A percentile compares a stretch with the other conserved stretches of the same genome.
Conservation (phyloP, 1,140 invertebrate species). For the roundworm (Caenorhabditis elegans) region DNA sequence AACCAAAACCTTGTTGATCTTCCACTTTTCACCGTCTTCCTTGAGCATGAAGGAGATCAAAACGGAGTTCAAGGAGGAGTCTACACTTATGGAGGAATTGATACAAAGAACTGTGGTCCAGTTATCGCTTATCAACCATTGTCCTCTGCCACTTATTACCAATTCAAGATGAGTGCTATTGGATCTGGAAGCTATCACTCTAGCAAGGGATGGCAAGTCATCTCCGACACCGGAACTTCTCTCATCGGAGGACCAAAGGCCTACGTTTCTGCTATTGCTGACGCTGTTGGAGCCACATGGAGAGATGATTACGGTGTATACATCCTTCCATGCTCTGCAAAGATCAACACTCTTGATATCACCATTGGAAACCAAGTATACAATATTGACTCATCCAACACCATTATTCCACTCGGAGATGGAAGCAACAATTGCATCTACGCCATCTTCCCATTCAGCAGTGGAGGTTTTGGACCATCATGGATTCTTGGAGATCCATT, state of each 20-base stretch:
- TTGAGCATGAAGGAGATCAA: constrained; percentile 46
- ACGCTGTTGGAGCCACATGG: constrained; percentile 37
- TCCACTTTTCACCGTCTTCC: constrained; percentile 50
- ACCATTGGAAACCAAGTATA: constrained; percentile 37
- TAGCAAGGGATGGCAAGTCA: constrained; percentile 45
- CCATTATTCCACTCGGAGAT: constrained; percentile 24
- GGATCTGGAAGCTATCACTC: constrained; percentile 36
- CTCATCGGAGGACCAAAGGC: constrained; percentile 47
- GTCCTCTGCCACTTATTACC: constrained; percentile 50
- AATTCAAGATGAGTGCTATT: constrained; percentile 48
- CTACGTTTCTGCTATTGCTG: constrained; percentile 37
- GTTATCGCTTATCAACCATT: constrained; percentile 50
- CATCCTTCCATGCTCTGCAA: constrained; percentile 29
- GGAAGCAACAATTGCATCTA: constrained; percentile 36
- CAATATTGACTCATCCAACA: constrained; percentile 13
- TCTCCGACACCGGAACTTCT: constrained; percentile 44
- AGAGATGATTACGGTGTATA: constrained; percentile 16
- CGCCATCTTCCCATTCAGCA: constrained; percentile 38
- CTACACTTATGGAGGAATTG: constrained; percentile 51
- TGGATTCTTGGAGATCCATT: constrained; percentile 54
- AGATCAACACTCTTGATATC: constrained; percentile 26
- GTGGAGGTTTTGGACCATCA: constrained; percentile 44
- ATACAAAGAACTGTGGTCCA: constrained; percentile 45
- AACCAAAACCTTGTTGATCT: constrained; percentile 45
- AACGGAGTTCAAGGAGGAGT: constrained; percentile 46